Conservation (phyloP, 2,113 vertebrate species). For the Mormoops blainvillei region DNA sequence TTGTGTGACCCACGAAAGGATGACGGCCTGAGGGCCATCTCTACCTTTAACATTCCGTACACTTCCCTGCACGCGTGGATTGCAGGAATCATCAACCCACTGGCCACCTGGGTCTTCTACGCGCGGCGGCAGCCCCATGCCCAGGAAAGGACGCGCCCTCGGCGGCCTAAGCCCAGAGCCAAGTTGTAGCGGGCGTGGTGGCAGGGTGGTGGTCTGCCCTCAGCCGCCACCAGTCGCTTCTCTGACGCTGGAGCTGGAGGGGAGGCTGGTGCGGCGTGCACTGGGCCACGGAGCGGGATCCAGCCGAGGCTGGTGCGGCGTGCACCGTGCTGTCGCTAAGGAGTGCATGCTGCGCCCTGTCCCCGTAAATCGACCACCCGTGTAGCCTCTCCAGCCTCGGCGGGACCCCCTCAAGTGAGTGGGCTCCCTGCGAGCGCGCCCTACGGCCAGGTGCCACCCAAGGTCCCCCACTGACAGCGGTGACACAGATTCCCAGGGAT, state of each 20-base stretch:
- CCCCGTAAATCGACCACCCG: background rate
- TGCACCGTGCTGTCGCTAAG: background rate
- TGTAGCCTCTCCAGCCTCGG: background rate
- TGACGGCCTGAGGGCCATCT: slow-evolving; percentile 73
- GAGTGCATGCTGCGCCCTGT: background rate
- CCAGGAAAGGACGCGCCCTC: background rate
- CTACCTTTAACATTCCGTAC: slow-evolving; percentile 76
- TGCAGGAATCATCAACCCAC: slow-evolving; percentile 66
- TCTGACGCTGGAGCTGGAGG: background rate
- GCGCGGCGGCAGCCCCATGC: background rate
- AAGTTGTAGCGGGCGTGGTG: background rate
- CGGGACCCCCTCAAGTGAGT: no score
- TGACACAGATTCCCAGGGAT: slow-evolving; percentile 32
- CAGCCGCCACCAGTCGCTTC: background rate
- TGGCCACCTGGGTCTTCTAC: slow-evolving; percentile 72
- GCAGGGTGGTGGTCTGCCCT: background rate
- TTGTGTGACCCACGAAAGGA: slow-evolving; percentile 74
- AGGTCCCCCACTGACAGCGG: background rate
- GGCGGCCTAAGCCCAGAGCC: slow-evolving; percentile 5
- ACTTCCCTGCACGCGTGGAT: slow-evolving; percentile 71
- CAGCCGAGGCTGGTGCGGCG: background rate
- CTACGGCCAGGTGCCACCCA: background rate
- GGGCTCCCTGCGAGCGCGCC: background rate
- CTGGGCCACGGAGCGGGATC: background rate
- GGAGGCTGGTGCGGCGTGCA: background rate